These are phyloP conservation scores for Gonocerus acuteangulatus DNA, from an alignment of 2,888 invertebrate species.

Conservation along the genomic window DNA sequence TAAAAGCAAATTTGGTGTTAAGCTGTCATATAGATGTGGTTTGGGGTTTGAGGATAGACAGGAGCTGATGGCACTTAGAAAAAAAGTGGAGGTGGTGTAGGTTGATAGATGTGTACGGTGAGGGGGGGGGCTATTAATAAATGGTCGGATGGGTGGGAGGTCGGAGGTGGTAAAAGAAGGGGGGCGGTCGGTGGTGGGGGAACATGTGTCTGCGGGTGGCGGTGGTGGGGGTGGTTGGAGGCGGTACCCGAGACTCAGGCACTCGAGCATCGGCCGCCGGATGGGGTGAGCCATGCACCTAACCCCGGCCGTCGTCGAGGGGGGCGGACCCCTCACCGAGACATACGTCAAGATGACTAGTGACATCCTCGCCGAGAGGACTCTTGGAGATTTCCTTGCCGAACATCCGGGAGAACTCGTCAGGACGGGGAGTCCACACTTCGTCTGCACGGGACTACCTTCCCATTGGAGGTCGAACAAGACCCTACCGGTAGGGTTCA, in stretches of 20 bases:
- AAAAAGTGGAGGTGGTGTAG: conserved; percentile 1
- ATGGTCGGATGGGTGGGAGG: conserved; percentile 2
- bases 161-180: conserved; percentile 1
- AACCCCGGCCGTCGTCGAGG: conserved; percentile 48
- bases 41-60: neutral
- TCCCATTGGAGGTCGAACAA: conserved; percentile 98
- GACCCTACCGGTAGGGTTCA: conserved; percentile 93
- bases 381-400: conserved; percentile 75
- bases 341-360: conserved; percentile 84
- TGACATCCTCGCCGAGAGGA: conserved; percentile 79
- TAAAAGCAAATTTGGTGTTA: too few species aligned
- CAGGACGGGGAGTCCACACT: conserved; percentile 85
- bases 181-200: conserved; percentile 11
- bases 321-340: conserved; percentile 64
- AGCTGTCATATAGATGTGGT: too few species aligned
- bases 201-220: conserved; percentile 16
- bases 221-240: conserved; percentile 15
- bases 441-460: conserved; percentile 90
- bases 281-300: conserved; percentile 44
- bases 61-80: neutral
- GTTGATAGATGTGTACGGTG: neutral
- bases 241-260: neutral
- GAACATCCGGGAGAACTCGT: conserved; percentile 89
- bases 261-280: neutral
- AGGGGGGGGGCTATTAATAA: conserved; percentile 19